These are phyloP conservation scores for Elegia similella DNA, from an alignment of 2,888 invertebrate species.

Conservation along the genomic window DNA sequence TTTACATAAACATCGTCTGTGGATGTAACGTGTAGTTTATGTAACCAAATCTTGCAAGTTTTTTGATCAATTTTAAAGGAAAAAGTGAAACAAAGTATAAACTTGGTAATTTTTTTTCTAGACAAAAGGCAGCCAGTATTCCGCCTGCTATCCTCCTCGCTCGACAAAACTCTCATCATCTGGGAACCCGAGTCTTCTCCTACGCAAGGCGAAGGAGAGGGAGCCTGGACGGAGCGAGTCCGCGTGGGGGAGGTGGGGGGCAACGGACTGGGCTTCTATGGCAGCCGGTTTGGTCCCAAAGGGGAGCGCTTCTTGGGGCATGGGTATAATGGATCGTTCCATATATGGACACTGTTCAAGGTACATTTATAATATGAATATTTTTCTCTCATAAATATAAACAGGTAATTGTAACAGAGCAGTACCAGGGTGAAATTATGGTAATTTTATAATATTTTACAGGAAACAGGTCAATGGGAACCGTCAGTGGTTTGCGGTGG, in stretches of 20 bases:
- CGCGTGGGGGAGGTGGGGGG: conserved; percentile 97
- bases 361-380: no score
- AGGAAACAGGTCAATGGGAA: conserved; percentile 81
- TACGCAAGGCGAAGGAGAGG: conserved; percentile 34
- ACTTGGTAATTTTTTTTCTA: conserved; percentile 18
- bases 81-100: not conserved
- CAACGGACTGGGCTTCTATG: conserved; percentile 95
- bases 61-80: no score
- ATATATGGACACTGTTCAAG: conserved; percentile 87
- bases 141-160: conserved; percentile 91
- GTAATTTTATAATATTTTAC: conserved; percentile 4
- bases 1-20: no score
- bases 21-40: no score
- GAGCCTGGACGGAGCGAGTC: conserved; percentile 91
- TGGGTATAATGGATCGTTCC: conserved; percentile 96
- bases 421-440: no score
- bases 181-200: conserved; percentile 86
- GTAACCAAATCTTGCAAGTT: no score
- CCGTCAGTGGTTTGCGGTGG: conserved; percentile 88
- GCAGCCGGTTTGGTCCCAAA: conserved; percentile 88
- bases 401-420: no score
- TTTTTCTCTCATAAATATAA: no score
- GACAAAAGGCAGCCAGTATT: conserved; percentile 42
- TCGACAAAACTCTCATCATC: conserved; percentile 95
- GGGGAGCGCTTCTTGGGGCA: conserved; percentile 89